phyloP scores from a whole-genome alignment of 2,113 vertebrate genomes.

The Lampris megalopsis region DNA sequence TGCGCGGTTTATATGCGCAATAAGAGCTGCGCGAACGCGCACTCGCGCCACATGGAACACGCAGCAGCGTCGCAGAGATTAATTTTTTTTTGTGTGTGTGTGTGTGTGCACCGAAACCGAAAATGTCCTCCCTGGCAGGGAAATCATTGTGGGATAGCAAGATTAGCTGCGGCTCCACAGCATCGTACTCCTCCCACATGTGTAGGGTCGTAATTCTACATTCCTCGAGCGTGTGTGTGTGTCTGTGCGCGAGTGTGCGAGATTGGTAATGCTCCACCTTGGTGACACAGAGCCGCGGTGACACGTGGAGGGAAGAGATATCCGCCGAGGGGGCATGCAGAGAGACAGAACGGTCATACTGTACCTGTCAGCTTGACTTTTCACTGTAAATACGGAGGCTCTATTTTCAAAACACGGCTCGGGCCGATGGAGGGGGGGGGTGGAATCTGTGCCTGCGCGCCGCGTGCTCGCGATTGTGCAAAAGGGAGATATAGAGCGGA shows the following conservation, averaged over 20 bases:
- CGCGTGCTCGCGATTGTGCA: slow-evolving; percentile 33
- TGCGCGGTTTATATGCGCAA: no score
- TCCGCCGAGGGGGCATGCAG: slow-evolving; percentile 16
- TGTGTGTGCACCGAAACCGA: no score
- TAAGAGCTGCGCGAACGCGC: no score
- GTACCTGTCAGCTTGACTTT: slow-evolving; percentile 73
- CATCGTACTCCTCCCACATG: slow-evolving; percentile 20
- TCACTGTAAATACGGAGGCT: slow-evolving; percentile 75
- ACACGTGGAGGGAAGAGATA: slow-evolving; percentile 28
- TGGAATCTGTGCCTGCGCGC: slow-evolving; percentile 55
- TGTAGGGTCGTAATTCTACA: slow-evolving; percentile 39
- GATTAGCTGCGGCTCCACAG: background rate
- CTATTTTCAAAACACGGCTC: slow-evolving; percentile 76
- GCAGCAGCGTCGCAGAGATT: background rate
- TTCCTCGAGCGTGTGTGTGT: slow-evolving; percentile 52
- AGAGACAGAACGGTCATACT: slow-evolving; percentile 49
- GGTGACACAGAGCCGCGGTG: slow-evolving; percentile 36
- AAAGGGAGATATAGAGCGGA: slow-evolving; percentile 55
- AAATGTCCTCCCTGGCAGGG: background rate
- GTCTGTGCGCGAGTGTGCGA: slow-evolving; percentile 2
- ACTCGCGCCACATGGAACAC: no score
- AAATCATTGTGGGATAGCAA: background rate
- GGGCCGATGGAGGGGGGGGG: slow-evolving; percentile 24
- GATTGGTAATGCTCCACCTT: slow-evolving; percentile 51
- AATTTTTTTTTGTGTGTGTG: background rate